A percentile compares a stretch with the other conserved stretches of the same genome.
These are phyloP conservation scores for Tetrax tetrax DNA, from an alignment of 2,113 vertebrate species.

Conservation along the genomic window DNA sequence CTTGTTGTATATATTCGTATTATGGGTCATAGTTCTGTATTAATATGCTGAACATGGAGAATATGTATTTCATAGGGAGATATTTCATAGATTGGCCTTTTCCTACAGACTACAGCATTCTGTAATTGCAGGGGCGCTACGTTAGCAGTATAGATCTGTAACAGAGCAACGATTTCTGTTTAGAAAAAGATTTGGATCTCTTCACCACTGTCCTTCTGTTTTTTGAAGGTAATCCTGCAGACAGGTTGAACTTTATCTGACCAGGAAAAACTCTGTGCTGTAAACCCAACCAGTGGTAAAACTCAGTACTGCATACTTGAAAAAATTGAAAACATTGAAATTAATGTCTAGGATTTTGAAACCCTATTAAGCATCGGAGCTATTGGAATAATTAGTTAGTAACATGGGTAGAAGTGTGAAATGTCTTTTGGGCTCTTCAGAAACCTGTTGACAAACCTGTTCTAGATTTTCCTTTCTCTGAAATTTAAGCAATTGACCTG, in stretches of 20 bases:
- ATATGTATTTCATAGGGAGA: too few relatives aligned
- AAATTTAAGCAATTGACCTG: neutral
- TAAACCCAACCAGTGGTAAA: neutral
- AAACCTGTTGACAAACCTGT: constrained; percentile 22
- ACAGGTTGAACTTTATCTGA: neutral
- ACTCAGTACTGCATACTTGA: neutral
- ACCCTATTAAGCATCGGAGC: neutral
- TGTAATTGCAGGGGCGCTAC: neutral
- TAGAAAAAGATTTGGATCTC: neutral
- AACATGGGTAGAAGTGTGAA: constrained; percentile 27
- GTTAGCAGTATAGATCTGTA: neutral
- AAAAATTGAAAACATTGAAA: neutral
- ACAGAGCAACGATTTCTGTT: neutral
- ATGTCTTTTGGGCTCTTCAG: constrained; percentile 26
- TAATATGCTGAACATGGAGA: neutral
- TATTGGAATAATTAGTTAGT: constrained; percentile 1
- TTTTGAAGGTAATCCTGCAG: neutral
- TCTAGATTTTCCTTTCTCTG: neutral
- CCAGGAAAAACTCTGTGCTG: neutral
- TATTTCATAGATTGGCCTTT: neutral
- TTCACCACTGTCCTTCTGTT: neutral
- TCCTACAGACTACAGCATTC: neutral
- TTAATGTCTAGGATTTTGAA: neutral
- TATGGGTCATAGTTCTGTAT: neutral
- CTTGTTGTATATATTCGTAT: too few relatives aligned